A percentile compares a stretch with the other conserved stretches of the same genome.
phyloP scores from a whole-genome alignment of 37 sponge, comb jelly and placozoan species.

The Bolinopsis microptera region DNA sequence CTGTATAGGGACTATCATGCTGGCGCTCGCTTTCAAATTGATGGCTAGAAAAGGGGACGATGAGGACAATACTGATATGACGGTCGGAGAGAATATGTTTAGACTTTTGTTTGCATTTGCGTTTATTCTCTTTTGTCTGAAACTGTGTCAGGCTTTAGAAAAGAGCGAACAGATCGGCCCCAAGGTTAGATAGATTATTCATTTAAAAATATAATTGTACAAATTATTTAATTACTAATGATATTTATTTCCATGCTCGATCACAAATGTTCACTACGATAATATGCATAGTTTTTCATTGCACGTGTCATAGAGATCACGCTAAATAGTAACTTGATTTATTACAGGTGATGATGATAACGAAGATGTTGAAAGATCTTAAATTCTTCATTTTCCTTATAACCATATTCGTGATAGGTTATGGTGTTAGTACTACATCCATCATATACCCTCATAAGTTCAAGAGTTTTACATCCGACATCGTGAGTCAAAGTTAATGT shows the following conservation, averaged over 20 bases:
- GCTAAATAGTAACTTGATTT: too few species aligned
- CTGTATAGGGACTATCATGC: not conserved
- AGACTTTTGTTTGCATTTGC: not conserved
- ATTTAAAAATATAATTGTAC: too few species aligned
- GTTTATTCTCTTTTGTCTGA: not conserved
- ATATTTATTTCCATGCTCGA: too few species aligned
- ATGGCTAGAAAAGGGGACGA: not conserved
- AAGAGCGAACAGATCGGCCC: not conserved
- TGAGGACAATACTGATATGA: not conserved
- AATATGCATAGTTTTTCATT: too few species aligned
- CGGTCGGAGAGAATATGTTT: not conserved
- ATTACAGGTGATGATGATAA: conserved; percentile 46
- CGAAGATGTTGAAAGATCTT: conserved; percentile 5
- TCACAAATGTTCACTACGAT: too few species aligned
- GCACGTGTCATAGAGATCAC: too few species aligned
- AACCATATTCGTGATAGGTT: not conserved
- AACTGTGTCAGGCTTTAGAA: not conserved
- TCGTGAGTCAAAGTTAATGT: not conserved
- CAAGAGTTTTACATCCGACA: not conserved
- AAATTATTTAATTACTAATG: too few species aligned
- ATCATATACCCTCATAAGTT: not conserved
- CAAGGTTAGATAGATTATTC: not conserved
- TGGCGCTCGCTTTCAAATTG: not conserved
- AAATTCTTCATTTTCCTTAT: conserved; percentile 2
- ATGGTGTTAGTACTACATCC: conserved; percentile 2